Evolutionary conservation across 64 coral and sea anemone species (phyloP).

Genomic region (Hydrozoanthus tunicans): DNA sequence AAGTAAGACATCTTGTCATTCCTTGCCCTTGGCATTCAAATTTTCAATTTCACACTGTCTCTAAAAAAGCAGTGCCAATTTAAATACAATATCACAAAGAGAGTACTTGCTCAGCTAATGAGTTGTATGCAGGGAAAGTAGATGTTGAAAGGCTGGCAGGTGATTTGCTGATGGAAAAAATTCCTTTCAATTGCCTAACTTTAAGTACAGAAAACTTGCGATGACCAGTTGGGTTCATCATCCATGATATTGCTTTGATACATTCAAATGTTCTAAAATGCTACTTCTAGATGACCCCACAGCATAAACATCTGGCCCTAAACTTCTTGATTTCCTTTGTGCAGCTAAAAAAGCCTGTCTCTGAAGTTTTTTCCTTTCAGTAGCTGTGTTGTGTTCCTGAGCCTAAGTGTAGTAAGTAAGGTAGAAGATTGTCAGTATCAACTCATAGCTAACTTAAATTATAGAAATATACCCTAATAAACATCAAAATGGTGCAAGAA

Average conservation of each 20-base stretch:
- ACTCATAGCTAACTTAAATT: too few species aligned
- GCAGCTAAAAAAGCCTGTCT: constrained; percentile 50
- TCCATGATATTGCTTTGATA: constrained; percentile 65
- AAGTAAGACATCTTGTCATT: too few species aligned
- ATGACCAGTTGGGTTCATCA: neutral
- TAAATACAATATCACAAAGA: too few species aligned
- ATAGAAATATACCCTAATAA: too few species aligned
- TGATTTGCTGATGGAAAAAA: neutral
- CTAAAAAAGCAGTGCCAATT: too few species aligned
- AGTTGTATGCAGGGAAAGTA: too few species aligned
- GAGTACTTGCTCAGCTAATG: too few species aligned
- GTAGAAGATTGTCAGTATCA: too few species aligned
- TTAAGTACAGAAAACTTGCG: neutral
- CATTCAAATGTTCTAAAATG: constrained; percentile 81
- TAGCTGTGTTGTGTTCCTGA: constrained; percentile 61
- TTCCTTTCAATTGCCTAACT: neutral
- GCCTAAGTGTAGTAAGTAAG: constrained; percentile 1
- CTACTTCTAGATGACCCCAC: constrained; percentile 28
- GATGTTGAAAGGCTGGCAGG: too few species aligned
- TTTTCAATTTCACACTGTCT: too few species aligned
- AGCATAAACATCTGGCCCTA: constrained; percentile 49
- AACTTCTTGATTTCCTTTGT: constrained; percentile 63
- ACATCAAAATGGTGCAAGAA: too few species aligned
- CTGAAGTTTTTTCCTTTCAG: constrained; percentile 66
- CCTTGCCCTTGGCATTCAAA: too few species aligned